Conservation (phyloP, 1,140 invertebrate species). For the Laupala kohalensis region DNA sequence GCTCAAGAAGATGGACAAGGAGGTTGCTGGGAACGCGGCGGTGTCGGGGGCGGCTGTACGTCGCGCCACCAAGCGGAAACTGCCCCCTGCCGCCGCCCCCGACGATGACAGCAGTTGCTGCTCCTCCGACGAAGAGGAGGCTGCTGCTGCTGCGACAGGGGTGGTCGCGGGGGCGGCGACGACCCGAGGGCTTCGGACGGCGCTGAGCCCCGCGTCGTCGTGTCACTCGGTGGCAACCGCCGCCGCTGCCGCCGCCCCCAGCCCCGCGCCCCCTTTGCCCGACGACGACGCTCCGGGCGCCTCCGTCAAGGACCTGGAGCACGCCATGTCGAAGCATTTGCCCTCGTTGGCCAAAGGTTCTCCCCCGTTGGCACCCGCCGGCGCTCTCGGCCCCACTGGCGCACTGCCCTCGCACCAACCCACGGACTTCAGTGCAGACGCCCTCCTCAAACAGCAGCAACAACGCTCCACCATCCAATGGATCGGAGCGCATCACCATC, state of each 20-base stretch:
- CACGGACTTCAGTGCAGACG: conserved; percentile 77
- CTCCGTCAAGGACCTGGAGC: conserved; percentile 82
- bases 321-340: conserved; percentile 91
- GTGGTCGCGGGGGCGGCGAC: neutral
- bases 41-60: neutral
- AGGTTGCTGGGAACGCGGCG: neutral
- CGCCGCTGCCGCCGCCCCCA: neutral
- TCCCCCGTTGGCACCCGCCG: conserved; percentile 30
- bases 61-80: conserved; percentile 1
- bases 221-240: conserved; percentile 26
- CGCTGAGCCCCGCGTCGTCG: conserved; percentile 45
- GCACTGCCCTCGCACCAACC: conserved; percentile 46
- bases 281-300: conserved; percentile 29
- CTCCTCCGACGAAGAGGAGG: conserved; percentile 30
- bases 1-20: conserved; percentile 12
- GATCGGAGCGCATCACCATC: conserved; percentile 68
- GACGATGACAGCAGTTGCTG: conserved; percentile 38
- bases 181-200: conserved; percentile 37
- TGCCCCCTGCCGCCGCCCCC: conserved; percentile 13
- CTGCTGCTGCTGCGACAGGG: neutral
- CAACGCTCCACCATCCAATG: conserved; percentile 84
- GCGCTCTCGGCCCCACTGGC: conserved; percentile 37
- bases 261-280: conserved; percentile 13
- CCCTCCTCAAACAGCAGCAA: conserved; percentile 65
- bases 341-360: conserved; percentile 35